Evolutionary conservation across 2,113 vertebrate species (phyloP).

Genomic region (Sardina pilchardus): DNA sequence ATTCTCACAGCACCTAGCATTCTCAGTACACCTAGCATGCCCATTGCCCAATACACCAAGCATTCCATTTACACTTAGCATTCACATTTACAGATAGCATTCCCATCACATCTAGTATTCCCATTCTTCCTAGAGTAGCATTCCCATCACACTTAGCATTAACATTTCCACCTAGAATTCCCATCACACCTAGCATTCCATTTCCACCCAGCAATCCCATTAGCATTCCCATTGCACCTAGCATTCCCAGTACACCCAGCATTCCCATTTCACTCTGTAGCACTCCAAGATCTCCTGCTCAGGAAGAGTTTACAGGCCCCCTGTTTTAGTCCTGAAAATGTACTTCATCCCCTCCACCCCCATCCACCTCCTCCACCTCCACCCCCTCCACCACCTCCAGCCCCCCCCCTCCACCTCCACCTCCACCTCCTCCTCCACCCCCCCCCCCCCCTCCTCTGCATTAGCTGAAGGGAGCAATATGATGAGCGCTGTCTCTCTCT

Average conservation of each 20-base stretch:
- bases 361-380: conserved; percentile 30
- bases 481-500: neutral
- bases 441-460: neutral
- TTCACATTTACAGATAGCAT: neutral
- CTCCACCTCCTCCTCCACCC: conserved; percentile 30
- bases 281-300: neutral
- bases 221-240: neutral
- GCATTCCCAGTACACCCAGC: no score
- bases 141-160: neutral
- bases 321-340: neutral
- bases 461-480: neutral
- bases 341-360: conserved; percentile 39
- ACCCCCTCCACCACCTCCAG: conserved; percentile 55
- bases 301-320: neutral
- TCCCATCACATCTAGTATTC: conserved; percentile 29
- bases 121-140: no score
- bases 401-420: conserved; percentile 21
- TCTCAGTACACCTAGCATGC: no score
- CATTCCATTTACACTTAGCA: no score
- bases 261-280: neutral
- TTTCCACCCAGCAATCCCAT: conserved; percentile 13
- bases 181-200: conserved; percentile 31
- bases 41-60: no score
- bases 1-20: no score
- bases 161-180: no score